Base-by-base conservation (phyloP, 2,797 vertebrate species). In the Liasis olivaceus region DNA sequence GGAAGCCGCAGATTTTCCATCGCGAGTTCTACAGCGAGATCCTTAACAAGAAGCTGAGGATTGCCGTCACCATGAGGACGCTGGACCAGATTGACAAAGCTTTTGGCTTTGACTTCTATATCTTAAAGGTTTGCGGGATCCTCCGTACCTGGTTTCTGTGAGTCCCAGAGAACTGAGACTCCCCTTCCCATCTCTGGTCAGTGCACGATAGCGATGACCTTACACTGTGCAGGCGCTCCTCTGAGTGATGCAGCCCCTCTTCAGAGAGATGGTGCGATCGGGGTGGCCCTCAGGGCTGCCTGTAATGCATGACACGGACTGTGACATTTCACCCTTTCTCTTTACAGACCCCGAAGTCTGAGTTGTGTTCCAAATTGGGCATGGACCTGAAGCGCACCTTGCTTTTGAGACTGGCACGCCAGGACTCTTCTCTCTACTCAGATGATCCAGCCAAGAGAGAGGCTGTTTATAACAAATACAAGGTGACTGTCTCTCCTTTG, bases 311-410 rank as follows among this genome's bases (percentile, higher is more conserved):
- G 24, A 81, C 36, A 20, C 24, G 12, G 3, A 12, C 36, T 12
- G 36, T 6, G 4, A 17, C 13, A 1, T 15, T 8, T 36, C 3
- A 13, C 69, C 54, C 2, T 93, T 51, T 24, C 22, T 77, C 2
- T 77, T 5, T 84, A 1, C 95, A 99, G 99, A 99, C 99, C 0
- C 92, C 98, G 0, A 98, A 98, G 66, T 98, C 96, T 3, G 98
- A 99, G 88, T 92, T 99, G 93, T 98, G 98, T 95, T 99, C 99
- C 0, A 99, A 99, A 96, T 97, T 99, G 0, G 99, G 99, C 7
- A 99, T 99, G 98, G 98, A 99, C 93, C 95, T 99, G 95, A 99
- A 99, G 96, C 98, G 99, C 58, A 99, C 98, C 0, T 98, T 99
- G 99, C 96, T 99, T 84, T 97, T 99, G 62, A 97, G 98, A 1